Evolutionary conservation across 2,797 vertebrate genomes (phyloP).

Genomic region (Poliocrania exsul): DNA sequence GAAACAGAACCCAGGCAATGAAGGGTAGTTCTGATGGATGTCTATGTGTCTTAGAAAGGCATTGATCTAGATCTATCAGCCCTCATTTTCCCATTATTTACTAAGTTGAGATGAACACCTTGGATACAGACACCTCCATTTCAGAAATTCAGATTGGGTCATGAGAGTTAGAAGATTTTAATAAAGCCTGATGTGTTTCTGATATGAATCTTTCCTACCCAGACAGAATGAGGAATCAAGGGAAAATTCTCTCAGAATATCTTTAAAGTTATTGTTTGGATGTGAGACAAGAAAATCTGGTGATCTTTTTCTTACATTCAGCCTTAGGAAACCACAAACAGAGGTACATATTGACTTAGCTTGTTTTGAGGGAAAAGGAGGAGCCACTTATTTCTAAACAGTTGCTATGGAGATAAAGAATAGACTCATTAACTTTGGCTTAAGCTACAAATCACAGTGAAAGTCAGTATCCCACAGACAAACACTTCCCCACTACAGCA

Average conservation of each 20-base stretch:
- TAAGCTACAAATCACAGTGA: conserved; percentile 23
- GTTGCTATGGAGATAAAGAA: not conserved
- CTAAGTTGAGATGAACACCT: not conserved
- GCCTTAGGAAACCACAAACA: not conserved
- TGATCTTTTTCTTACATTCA: not conserved
- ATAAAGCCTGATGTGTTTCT: not conserved
- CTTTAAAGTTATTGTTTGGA: not conserved
- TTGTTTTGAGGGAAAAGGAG: not conserved
- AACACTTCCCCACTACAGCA: not conserved
- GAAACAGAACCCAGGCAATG: not conserved
- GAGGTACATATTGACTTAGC: not conserved
- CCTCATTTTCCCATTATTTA: not conserved
- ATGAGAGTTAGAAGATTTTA: not conserved
- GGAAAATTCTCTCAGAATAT: not conserved
- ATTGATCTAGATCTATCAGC: not conserved
- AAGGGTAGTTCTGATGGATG: not conserved
- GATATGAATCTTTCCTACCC: not conserved
- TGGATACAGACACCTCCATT: not conserved
- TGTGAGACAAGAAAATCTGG: not conserved
- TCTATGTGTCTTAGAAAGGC: not conserved
- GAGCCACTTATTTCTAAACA: not conserved
- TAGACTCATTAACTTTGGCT: conserved; percentile 14
- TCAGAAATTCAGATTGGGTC: not conserved
- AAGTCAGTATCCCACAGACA: not conserved
- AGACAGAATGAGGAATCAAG: not conserved